Percentiles rank a stretch among this genome's conserved stretches.
Evolutionary conservation across 2,113 vertebrate species (phyloP).

Genomic region (Pandion haliaetus): DNA sequence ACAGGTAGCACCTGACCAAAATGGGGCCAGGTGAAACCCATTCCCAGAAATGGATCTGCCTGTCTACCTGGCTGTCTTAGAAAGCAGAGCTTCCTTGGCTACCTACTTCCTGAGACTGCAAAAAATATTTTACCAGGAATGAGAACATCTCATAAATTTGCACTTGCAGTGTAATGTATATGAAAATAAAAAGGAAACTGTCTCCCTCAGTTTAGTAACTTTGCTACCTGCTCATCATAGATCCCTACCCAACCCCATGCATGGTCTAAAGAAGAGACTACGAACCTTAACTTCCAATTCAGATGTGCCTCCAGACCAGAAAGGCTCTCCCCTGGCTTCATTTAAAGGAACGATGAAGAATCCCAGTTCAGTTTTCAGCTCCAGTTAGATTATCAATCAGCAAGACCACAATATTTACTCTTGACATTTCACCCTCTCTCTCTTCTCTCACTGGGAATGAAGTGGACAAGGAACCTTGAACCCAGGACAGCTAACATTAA

Average conservation of each 20-base stretch:
- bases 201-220: neutral
- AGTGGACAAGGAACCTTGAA: neutral
- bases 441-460: neutral
- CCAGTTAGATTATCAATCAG: neutral
- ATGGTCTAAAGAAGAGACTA: neutral
- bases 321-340: neutral
- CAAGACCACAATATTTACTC: neutral
- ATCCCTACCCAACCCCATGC: neutral
- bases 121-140: neutral
- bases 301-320: neutral
- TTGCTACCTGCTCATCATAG: accelerated
- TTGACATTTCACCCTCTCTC: neutral
- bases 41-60: neutral
- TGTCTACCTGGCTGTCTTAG: neutral
- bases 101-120: accelerated
- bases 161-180: neutral
- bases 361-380: neutral
- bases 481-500: neutral
- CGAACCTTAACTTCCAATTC: neutral
- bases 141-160: neutral
- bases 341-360: neutral
- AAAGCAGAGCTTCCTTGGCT: neutral
- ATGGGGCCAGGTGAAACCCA: neutral
- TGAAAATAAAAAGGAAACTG: neutral
- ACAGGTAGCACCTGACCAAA: neutral